Conservation (phyloP, 2,888 invertebrate species). For the Thera obeliscata region DNA sequence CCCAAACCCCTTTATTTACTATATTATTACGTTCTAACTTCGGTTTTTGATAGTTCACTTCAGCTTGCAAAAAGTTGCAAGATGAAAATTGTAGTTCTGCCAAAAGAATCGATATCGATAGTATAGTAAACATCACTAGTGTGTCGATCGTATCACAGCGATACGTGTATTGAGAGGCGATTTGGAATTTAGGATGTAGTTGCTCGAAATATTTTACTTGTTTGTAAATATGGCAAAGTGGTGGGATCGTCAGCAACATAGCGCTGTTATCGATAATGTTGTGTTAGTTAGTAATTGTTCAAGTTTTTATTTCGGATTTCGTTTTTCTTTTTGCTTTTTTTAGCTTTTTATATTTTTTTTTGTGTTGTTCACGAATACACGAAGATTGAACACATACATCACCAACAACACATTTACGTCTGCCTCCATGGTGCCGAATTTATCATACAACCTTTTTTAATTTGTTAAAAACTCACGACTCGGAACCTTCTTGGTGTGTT, state of each 20-base stretch:
- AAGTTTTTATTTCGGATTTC: no score
- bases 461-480: no score
- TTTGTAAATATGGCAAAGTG: constrained; percentile 54
- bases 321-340: no score
- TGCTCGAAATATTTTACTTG: constrained; percentile 47
- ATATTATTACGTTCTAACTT: constrained; percentile 65
- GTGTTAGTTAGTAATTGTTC: no score
- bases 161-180: constrained; percentile 18
- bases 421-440: no score
- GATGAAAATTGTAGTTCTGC: constrained; percentile 39
- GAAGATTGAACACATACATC: no score
- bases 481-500: no score
- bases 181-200: constrained; percentile 55
- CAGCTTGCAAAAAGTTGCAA: constrained; percentile 47
- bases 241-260: not conserved
- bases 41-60: constrained; percentile 52
- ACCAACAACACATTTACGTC: no score
- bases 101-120: constrained; percentile 51
- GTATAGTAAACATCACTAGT: constrained; percentile 58
- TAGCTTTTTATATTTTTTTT: no score
- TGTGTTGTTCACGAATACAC: no score
- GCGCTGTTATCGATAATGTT: not conserved
- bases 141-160: constrained; percentile 37
- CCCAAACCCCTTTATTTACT: constrained; percentile 70
- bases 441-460: no score